phyloP scores from a whole-genome alignment of 2,113 vertebrate genomes.

The Grantiella picta region DNA sequence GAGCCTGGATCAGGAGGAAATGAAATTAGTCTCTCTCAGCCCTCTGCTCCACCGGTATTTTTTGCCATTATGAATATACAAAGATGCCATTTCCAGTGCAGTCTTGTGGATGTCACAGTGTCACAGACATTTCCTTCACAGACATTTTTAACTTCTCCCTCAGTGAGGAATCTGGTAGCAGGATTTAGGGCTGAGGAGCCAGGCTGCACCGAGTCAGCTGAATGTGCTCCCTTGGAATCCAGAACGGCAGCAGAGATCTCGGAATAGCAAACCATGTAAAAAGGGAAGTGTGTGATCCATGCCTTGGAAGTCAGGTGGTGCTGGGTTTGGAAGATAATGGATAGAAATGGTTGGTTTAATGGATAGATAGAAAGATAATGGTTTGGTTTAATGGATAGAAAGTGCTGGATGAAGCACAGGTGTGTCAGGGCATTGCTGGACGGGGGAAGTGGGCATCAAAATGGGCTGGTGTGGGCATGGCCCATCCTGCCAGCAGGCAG shows the following conservation, averaged over 20 bases:
- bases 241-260: background rate
- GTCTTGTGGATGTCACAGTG: background rate
- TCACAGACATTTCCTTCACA: background rate
- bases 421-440: background rate
- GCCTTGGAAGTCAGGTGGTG: background rate
- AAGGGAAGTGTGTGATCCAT: background rate
- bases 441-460: fast-evolving
- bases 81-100: background rate
- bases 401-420: background rate
- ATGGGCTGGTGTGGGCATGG: fast-evolving
- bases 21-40: background rate
- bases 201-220: background rate
- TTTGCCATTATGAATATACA: background rate
- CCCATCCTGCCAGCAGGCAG: background rate
- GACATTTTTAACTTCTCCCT: background rate
- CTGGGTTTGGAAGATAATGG: background rate
- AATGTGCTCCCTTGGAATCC: background rate
- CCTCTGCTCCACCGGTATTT: background rate
- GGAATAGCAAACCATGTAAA: background rate
- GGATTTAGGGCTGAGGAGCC: background rate
- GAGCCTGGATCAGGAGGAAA: background rate
- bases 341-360: background rate
- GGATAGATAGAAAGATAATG: too few relatives aligned
- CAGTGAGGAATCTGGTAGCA: background rate
- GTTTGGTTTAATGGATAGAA: background rate